Percentiles rank a stretch among this genome's conserved stretches.
Conservation (phyloP, 2,797 vertebrate species). For the Podarcis lilfordi region DNA sequence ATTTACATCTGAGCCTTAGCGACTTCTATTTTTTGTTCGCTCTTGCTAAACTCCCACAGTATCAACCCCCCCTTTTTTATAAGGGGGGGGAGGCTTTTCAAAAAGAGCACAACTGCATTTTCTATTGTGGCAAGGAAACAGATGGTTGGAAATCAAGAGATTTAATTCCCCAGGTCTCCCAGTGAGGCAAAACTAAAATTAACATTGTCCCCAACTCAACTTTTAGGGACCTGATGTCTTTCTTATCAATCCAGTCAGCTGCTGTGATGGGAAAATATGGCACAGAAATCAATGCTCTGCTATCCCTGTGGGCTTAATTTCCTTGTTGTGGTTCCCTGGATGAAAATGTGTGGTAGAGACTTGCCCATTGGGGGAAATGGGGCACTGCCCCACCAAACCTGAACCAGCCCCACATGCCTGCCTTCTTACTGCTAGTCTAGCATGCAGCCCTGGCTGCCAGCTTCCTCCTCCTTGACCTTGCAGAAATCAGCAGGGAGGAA, state of each 20-base stretch:
- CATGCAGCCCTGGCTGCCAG: no score
- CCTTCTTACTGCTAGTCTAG: no score
- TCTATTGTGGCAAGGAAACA: slow-evolving; percentile 9
- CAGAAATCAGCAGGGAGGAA: no score
- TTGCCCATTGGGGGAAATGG: no score
- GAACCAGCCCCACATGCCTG: no score
- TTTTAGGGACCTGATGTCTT: not conserved
- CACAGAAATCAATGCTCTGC: not conserved
- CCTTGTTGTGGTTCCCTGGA: not conserved
- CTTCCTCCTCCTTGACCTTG: no score
- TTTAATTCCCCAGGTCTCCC: slow-evolving; percentile 3
- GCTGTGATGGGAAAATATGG: not conserved
- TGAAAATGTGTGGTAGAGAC: not conserved
- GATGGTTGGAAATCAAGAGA: slow-evolving; percentile 24
- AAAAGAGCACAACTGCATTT: slow-evolving; percentile 2
- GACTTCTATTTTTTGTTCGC: slow-evolving; percentile 15
- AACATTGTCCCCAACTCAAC: slow-evolving; percentile 17
- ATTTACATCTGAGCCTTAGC: not conserved
- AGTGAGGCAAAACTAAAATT: slow-evolving; percentile 22
- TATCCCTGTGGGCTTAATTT: not conserved
- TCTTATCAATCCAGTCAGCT: not conserved
- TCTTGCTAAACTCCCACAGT: slow-evolving; percentile 13
- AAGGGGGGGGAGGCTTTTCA: not conserved
- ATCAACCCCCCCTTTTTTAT: no score
- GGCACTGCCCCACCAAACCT: no score